Base-by-base conservation (phyloP, 2,888 invertebrate genomes). In the Trachelus tabidus region DNA sequence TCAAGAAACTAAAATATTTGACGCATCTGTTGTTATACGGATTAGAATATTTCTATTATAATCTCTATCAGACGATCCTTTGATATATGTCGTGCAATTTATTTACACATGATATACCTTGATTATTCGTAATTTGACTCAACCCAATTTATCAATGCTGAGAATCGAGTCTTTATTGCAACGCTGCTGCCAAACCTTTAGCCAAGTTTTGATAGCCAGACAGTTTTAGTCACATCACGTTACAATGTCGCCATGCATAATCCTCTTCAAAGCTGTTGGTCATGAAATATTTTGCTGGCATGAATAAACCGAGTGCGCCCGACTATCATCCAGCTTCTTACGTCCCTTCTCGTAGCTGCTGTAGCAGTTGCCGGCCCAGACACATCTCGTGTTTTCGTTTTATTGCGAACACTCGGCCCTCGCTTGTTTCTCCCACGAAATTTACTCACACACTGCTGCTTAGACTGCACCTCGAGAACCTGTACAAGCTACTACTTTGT, bases 251-350 rank as follows among this genome's bases (percentile, higher is more conserved):
- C 82, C 73, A 77, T 83, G 83, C 84, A 85, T 87, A 87, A 88
- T 87, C 83, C 86, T 81, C 76, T 79, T 82, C 80, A 83, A 84
- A 83, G 77, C 81, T 77, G 81, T 73, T 80, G 80, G 75, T 83
- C 84, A 83, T 86, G 83, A 87, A 87, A 88, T 86, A 87, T 87
- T 87, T 87, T 81, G 81, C 77, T 81, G 80, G 83, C 85, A 85
- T 83, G 87, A 88, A 88, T 87, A 88, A 88, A 87, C 81, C 76
- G 82, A 79, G 80, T 75, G 79, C 75, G 23, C 34, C 30, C n/a
- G 34, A 31, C 33, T 56, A 56, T 56, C 56, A 6, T 56, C 56
- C n/a, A 37, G 68, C 40, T 37, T 35, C 71, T n/a, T n/a, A 69
- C 75, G 40, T 23, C 68, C 69, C 76, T 76, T 37, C 31, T 31